Evolutionary conservation across 2,888 invertebrate species (phyloP), one percentile per base, ranked within the genome.

Genomic region (Clivina fossor): DNA sequence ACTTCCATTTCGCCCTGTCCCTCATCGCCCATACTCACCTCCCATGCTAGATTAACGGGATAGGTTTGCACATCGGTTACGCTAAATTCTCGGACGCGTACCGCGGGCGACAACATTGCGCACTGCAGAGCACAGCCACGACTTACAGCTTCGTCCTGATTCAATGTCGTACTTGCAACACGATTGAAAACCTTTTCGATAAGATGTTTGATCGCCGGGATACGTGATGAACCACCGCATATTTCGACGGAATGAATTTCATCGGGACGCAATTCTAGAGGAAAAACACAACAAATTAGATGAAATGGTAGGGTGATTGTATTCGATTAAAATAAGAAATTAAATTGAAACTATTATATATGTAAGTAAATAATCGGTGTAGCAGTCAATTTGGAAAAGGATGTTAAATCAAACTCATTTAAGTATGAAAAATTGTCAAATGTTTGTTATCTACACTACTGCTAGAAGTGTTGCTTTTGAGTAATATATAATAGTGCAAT

Each of bases 101-200:
- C 95, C 13, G 95, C 94, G 26, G 99, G 99, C 50, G 94, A 94
- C 67, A 99, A 80, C 80, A 98, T 97, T 13, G 99, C 99, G 76
- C 98, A 99, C 67, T 91, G 90, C 55, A 98, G 77, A 20, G 97
- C 96, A 73, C 96, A 97, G 2, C 99, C 98, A 56, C 98, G 85
- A 2, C 96, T 83, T 19, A 99, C 97, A 1, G 98, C 93, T 75
- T 99, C 99, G 72, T 99, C 99, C 76, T 93, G 93, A 74, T 99
- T 99, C 57, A 99, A 77, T 16, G 99, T 98, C 18, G 98, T 99
- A 61, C 93, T 93, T 4, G 93, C 86, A 40, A 84, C 80, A 68
- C 91, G 90, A 54, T 86, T 84, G 70, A 90, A 90, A 1, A 96
- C 86, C 71, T 90, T 86, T 69, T 92, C 90, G 63, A 99, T 90